phyloP scores from a whole-genome alignment of 2,888 invertebrate species.

The Oasisia sp. region DNA sequence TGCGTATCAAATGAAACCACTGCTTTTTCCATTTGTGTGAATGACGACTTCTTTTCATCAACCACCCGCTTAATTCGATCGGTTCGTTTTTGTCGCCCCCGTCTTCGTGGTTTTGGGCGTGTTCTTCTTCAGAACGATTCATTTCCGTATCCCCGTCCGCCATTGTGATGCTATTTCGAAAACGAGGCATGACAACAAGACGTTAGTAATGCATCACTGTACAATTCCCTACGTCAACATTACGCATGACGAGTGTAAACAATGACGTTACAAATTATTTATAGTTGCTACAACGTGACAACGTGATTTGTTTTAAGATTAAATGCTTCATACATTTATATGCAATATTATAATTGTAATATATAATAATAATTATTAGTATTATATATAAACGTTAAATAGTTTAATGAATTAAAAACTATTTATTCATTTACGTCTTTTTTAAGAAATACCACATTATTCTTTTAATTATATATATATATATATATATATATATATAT shows the following conservation, averaged over 20 bases:
- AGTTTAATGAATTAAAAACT: no score
- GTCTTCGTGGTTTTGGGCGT: slow-evolving; percentile 1
- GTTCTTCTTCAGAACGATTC: neutral
- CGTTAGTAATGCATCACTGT: neutral
- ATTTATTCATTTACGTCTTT: no score
- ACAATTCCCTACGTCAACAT: neutral
- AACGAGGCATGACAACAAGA: slow-evolving; percentile 28
- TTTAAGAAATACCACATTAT: no score
- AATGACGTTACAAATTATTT: neutral
- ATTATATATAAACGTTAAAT: no score
- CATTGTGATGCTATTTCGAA: slow-evolving; percentile 27
- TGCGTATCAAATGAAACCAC: slow-evolving; percentile 60
- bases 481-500: no score
- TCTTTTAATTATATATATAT: no score
- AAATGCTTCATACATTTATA: no score
- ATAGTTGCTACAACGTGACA: neutral
- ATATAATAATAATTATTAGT: no score
- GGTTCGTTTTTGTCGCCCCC: slow-evolving; percentile 42
- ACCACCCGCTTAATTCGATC: slow-evolving; percentile 53
- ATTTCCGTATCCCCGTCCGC: slow-evolving; percentile 28
- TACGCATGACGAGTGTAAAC: neutral
- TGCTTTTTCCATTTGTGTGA: slow-evolving; percentile 62
- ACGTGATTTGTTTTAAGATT: no score
- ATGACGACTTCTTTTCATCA: slow-evolving; percentile 59
- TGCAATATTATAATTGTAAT: no score